phyloP scores from a whole-genome alignment of 1,140 invertebrate species.

The Helicorthomorpha holstii region DNA sequence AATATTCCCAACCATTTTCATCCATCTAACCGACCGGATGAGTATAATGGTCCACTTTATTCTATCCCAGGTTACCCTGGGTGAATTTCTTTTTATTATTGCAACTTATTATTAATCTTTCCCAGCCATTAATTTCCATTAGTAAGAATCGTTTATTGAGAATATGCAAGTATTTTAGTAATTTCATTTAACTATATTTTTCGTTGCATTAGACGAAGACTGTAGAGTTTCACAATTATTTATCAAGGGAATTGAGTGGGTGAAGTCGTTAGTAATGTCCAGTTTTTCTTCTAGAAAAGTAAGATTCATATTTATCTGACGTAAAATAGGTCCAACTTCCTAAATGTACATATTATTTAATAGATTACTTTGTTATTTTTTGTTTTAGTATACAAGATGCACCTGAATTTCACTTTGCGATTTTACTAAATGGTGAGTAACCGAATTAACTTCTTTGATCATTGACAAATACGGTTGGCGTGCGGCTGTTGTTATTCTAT shows the following conservation, averaged over 20 bases:
- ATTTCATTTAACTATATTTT: too few relatives aligned
- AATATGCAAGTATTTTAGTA: too few relatives aligned
- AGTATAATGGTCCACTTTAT: too few relatives aligned
- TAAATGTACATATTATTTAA: background rate
- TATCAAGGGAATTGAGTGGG: background rate
- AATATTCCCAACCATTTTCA: too few relatives aligned
- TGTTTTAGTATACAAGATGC: background rate
- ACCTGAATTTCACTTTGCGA: constrained; percentile 4
- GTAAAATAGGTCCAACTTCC: constrained; percentile 7
- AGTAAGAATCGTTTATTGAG: too few relatives aligned
- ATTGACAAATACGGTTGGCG: background rate
- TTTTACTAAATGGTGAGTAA: constrained; percentile 5
- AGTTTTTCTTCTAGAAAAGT: constrained; percentile 11
- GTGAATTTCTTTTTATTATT: too few relatives aligned
- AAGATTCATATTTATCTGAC: constrained; percentile 6
- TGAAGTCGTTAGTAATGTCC: background rate
- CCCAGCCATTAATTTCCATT: too few relatives aligned
- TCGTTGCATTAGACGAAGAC: too few relatives aligned
- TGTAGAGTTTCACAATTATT: too few relatives aligned
- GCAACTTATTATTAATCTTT: too few relatives aligned
- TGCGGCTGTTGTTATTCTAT: background rate
- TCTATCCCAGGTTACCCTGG: too few relatives aligned
- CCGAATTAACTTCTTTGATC: background rate
- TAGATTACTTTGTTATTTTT: background rate
- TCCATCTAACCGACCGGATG: too few relatives aligned